Evolutionary conservation across 2,888 invertebrate genomes (phyloP), one percentile per base, ranked within the genome.

Genomic region (Julus scanicus): DNA sequence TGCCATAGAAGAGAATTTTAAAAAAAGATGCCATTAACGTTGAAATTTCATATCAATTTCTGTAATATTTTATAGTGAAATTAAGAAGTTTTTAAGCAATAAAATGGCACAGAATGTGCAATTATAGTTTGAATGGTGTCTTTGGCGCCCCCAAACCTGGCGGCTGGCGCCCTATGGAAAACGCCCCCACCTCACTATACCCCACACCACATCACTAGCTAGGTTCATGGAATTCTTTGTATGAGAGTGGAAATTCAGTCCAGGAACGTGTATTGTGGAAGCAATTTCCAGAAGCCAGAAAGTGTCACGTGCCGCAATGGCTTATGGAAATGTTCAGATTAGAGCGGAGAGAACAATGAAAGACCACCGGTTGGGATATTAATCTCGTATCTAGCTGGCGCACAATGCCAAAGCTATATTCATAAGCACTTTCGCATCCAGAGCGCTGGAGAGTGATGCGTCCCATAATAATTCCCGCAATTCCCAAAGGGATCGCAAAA

Each of bases 391-490:
- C 63, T 63, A 63, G 63, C 63, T 17, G n/a, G 63, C 17, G 63
- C 63, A 63, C 63, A 63, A 63, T 63, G 63, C 20, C 63, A 63
- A 63, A 63, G 63, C 17, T n/a, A 63, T 63, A 63, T 63, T 63
- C 63, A 63, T 63, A 63, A 63, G 63, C 63, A 63, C 63, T 63
- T 63, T 63, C 63, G 20, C 63, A 63, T 63, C 17, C 63, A 63
- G n/a, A 17, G 63, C 5, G 63, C 63, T 63, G 63, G 63, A 63
- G 63, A 63, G 63, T 63, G 63, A 63, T 63, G 63, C 63, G 63
- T 63, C 63, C 63, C 63, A 63, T 63, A 63, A 63, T 63, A 63
- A 63, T 63, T 63, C 63, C 63, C n/a, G 63, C 63, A 63, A 63
- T 63, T 63, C 63, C 63, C 63, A 4, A n/a, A 63, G 63, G 63